Conservation (phyloP, 2,888 invertebrate genomes). For the Colostygia pectinataria region DNA sequence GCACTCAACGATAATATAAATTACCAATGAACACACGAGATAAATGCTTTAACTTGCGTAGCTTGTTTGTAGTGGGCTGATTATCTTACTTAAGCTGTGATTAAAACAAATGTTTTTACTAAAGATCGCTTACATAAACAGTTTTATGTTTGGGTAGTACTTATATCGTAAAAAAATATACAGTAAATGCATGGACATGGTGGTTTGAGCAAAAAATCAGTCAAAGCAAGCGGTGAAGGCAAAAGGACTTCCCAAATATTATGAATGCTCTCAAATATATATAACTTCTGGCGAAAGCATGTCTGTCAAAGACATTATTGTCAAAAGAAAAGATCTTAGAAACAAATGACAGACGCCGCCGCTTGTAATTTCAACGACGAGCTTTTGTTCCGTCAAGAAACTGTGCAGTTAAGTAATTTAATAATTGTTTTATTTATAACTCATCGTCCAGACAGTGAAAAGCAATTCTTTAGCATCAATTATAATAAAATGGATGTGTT, state of each 20-base stretch:
- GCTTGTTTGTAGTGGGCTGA: neutral
- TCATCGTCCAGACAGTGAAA: constrained; percentile 10
- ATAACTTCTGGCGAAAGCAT: no score
- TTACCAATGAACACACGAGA: no score
- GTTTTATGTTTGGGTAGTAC: constrained; percentile 9
- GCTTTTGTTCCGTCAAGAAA: no score
- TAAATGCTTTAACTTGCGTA: neutral
- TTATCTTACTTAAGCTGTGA: constrained; percentile 3
- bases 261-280: no score
- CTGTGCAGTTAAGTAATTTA: neutral
- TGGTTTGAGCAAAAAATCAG: neutral
- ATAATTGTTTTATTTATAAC: no score
- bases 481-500: constrained; percentile 34
- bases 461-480: constrained; percentile 12
- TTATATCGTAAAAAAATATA: neutral
- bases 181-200: neutral
- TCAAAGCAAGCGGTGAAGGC: neutral
- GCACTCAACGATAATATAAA: constrained; percentile 1
- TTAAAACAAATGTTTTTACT: constrained; percentile 19
- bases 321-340: no score
- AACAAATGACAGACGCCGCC: no score
- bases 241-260: neutral
- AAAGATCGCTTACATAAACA: constrained; percentile 35
- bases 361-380: no score
- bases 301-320: no score